phyloP scores from a whole-genome alignment of 1,140 invertebrate species.

The Solen grandis region DNA sequence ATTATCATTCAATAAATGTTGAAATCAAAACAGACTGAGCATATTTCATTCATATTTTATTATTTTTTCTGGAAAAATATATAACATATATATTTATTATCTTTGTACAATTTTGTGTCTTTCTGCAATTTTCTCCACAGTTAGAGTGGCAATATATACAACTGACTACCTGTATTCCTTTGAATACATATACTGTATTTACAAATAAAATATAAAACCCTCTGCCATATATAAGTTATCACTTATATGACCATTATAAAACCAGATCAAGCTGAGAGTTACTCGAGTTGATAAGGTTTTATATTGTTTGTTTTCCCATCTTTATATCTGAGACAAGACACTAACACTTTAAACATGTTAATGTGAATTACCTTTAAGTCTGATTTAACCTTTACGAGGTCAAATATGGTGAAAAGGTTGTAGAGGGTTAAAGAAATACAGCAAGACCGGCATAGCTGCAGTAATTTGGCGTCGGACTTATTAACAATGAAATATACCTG shows the following conservation, averaged over 20 bases:
- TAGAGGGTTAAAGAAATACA: too few species aligned
- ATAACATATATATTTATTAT: background rate
- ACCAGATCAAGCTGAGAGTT: background rate
- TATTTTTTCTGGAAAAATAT: constrained; percentile 8
- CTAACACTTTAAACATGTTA: too few species aligned
- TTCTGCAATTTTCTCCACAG: constrained; percentile 18
- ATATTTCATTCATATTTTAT: constrained; percentile 5
- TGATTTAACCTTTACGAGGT: too few species aligned
- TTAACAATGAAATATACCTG: too few species aligned
- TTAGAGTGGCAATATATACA: background rate
- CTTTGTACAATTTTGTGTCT: constrained; percentile 51
- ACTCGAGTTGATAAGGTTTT: background rate
- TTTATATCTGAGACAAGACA: background rate
- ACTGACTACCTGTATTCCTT: background rate
- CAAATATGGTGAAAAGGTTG: too few species aligned
- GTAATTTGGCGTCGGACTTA: too few species aligned
- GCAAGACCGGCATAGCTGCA: too few species aligned
- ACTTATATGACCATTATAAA: too few species aligned
- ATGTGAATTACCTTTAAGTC: too few species aligned
- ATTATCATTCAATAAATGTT: background rate
- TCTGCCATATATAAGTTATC: background rate
- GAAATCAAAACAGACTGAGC: background rate
- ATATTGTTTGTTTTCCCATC: background rate
- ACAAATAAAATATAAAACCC: background rate
- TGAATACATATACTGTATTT: background rate